Evolutionary conservation across 2,888 invertebrate genomes (phyloP), one percentile per base, ranked within the genome.

Genomic region (Mesoligia furuncula): DNA sequence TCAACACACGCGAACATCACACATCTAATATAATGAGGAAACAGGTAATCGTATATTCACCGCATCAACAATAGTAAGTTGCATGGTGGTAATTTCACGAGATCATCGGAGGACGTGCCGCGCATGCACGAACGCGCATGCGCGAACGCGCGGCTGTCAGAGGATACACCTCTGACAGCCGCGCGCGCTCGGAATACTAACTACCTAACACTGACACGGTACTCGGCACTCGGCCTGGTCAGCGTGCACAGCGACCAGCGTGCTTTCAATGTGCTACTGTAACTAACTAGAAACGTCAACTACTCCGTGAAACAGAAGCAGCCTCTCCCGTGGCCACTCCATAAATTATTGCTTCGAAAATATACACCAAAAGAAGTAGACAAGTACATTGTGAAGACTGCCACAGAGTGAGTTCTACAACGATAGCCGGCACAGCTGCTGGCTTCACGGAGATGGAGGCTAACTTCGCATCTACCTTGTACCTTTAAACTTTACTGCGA

Each of bases 21-120:
- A 24, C n/a, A 48, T 64, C 27, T 31, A 24, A 51, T 62, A 45
- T 36, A 69, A 65, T 61, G 13, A 74, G 81, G 79, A 79, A 81
- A 83, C 72, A 68, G 83, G 72, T 77, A 72, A 82, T 72, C 42
- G 8, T 64, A 48, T 20, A 31, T 45, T 57, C 3, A 31, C 5
- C 20, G 42, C 54, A 27, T 59, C 59, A 61, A 24, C 48, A 59
- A 57, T n/a, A 31, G 31, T n/a, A 42, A 76, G 39, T 51, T 82
- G 77, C 78, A 20, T n/a, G 24, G 8, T 36, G 81, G 71, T 77
- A 62, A 82, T 82, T 81, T 77, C 71, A 67, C 54, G 70, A 77
- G 61, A 71, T 64, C 57, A 75, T 5, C 24, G 15, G n/a, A n/a
- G 15, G 27, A 57, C 78, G 72, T 77, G 78, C 62, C 13, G 45